These are phyloP conservation scores for Pseudois nayaur DNA, from an alignment of 2,113 vertebrate genomes.

Conservation along the genomic window DNA sequence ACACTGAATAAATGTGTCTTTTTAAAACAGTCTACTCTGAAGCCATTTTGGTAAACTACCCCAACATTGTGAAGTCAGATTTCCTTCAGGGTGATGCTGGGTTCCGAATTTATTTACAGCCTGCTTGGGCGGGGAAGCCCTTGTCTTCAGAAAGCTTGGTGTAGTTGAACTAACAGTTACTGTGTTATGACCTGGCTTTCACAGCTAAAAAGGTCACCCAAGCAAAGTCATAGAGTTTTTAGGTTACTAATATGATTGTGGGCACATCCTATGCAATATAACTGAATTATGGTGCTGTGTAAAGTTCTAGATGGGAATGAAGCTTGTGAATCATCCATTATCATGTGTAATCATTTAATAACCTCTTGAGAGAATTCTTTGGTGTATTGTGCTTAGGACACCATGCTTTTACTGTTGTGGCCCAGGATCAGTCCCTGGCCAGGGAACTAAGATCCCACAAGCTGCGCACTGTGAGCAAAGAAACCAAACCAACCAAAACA, in stretches of 20 bases:
- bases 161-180: neutral
- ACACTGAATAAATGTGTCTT: neutral
- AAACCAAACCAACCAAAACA: neutral
- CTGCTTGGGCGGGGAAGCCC: neutral
- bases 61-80: neutral
- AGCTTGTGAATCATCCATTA: neutral
- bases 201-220: neutral
- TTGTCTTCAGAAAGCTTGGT: neutral
- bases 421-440: neutral
- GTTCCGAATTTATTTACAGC: neutral
- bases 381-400: neutral
- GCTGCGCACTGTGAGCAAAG: neutral
- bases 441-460: neutral
- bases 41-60: neutral
- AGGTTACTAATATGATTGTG: neutral
- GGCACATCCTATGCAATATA: neutral
- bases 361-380: neutral
- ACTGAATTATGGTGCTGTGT: neutral
- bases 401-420: neutral
- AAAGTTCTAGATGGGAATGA: neutral
- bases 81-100: neutral
- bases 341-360: neutral
- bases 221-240: neutral
- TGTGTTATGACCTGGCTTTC: neutral
- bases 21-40: neutral